Percentiles rank a stretch among this genome's conserved stretches.
These are phyloP conservation scores for Lacanobia oleracea DNA, from an alignment of 2,888 invertebrate genomes.

Conservation along the genomic window DNA sequence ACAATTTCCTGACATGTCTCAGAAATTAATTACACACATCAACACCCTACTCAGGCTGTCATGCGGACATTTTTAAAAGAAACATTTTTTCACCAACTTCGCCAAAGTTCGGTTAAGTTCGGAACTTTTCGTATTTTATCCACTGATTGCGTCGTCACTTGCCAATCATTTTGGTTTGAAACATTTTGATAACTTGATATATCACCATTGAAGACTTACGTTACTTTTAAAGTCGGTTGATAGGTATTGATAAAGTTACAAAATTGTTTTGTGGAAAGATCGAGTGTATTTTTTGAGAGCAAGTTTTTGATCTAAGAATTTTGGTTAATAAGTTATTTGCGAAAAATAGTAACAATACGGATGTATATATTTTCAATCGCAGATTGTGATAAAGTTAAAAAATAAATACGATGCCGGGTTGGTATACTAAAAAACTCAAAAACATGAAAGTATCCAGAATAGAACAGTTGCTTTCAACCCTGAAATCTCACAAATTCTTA, in stretches of 20 bases:
- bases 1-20: conserved; percentile 18
- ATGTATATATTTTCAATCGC: background rate
- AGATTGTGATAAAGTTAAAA: too few relatives aligned
- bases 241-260: conserved; percentile 10
- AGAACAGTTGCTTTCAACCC: background rate
- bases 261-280: conserved; percentile 23
- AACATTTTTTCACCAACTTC: conserved; percentile 62
- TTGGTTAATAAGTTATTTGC: background rate
- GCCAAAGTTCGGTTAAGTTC: conserved; percentile 60
- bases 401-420: background rate
- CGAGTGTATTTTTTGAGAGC: background rate
- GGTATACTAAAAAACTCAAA: background rate
- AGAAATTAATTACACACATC: conserved; percentile 17
- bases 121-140: conserved; percentile 62
- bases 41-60: conserved; percentile 60
- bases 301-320: background rate
- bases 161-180: conserved; percentile 54
- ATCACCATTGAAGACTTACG: conserved; percentile 27
- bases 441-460: background rate
- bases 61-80: conserved; percentile 66
- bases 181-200: conserved; percentile 48
- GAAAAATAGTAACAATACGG: background rate
- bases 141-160: conserved; percentile 55
- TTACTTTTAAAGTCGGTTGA: conserved; percentile 31
- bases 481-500: background rate